phyloP scores from a whole-genome alignment of 2,113 vertebrate species.

The Thamnophis sirtalis region DNA sequence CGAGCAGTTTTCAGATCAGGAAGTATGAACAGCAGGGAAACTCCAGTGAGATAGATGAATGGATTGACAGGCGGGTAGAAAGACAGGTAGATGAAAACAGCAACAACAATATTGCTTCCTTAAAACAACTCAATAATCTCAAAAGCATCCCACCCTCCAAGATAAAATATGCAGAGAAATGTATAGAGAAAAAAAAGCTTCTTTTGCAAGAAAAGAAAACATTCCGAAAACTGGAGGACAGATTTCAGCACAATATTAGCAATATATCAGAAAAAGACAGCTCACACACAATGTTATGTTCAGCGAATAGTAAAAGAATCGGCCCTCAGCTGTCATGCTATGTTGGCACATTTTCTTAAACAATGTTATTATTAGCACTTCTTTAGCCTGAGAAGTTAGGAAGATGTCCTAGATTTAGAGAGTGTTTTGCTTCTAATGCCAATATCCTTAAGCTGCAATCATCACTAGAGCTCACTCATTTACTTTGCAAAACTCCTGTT shows the following conservation, averaged over 20 bases:
- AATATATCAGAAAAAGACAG: constrained; percentile 9
- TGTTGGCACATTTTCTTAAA: constrained; percentile 49
- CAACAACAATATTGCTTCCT: not conserved
- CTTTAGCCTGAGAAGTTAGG: constrained; percentile 46
- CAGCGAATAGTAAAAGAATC: not conserved
- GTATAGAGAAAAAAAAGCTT: not conserved
- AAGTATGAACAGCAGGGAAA: not conserved
- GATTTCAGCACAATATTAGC: not conserved
- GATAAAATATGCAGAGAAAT: not conserved
- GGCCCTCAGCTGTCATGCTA: constrained; percentile 23
- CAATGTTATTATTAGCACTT: constrained; percentile 44
- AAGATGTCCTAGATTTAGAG: constrained; percentile 47
- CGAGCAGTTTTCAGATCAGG: not conserved
- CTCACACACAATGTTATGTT: constrained; percentile 4
- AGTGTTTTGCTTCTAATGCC: constrained; percentile 44
- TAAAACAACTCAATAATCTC: not conserved
- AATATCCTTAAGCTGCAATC: constrained; percentile 15
- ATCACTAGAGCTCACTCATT: not conserved
- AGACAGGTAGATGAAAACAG: not conserved
- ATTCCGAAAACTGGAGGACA: not conserved
- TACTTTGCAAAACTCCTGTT: not conserved
- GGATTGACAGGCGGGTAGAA: not conserved
- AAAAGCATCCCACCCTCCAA: not conserved
- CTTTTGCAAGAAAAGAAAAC: not conserved
- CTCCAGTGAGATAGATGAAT: not conserved